phyloP scores from a whole-genome alignment of 2,797 vertebrate genomes.

The Martes flavigula region DNA sequence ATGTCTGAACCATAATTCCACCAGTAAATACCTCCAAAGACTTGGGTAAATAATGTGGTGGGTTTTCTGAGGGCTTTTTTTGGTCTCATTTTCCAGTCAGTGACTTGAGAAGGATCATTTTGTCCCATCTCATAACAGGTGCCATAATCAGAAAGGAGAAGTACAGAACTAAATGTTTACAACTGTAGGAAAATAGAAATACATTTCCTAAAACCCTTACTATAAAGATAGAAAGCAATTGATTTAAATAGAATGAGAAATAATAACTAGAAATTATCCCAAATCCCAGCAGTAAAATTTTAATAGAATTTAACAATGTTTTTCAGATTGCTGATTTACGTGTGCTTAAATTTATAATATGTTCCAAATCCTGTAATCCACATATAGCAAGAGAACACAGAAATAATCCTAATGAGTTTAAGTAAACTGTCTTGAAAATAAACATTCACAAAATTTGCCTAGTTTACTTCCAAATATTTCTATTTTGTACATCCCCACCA shows the following conservation, averaged over 20 bases:
- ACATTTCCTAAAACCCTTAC: neutral
- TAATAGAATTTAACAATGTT: slow-evolving; percentile 3
- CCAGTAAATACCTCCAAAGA: neutral
- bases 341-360: neutral
- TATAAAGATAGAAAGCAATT: neutral
- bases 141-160: neutral
- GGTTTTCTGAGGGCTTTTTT: neutral
- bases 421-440: neutral
- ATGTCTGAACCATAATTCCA: neutral
- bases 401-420: neutral
- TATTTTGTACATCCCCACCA: neutral
- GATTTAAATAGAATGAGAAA: slow-evolving; percentile 4
- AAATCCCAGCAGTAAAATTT: neutral
- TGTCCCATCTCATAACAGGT: neutral
- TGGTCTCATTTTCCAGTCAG: neutral
- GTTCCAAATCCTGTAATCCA: neutral
- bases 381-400: neutral
- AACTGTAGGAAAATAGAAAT: neutral
- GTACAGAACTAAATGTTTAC: neutral
- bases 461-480: neutral
- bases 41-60: neutral
- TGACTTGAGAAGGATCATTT: neutral
- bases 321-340: neutral
- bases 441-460: neutral
- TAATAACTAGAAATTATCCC: neutral